Base-by-base conservation (phyloP, 1,140 invertebrate species). In the Magallana ariakensis region DNA sequence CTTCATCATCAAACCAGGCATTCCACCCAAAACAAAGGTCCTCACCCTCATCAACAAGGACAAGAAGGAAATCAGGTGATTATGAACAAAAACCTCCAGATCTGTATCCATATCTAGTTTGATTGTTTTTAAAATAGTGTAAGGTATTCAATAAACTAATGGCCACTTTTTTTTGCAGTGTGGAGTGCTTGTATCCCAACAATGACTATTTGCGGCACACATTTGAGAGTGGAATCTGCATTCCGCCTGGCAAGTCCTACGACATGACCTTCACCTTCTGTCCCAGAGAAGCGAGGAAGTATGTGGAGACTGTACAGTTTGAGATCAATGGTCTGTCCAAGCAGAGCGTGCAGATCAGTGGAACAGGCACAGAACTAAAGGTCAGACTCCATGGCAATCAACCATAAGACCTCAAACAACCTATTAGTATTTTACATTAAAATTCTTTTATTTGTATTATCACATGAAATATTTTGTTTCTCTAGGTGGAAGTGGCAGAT, bases 281-380 rank as follows among this genome's bases (percentile, higher is more conserved):
- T 82, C 94, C 94, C 10, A 85, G 93, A 19, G 92, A 93, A 80
- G 90, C 92, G 9, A 92, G 89, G 11, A 92, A 91, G 80, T 95
- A 95, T 89, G 87, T 91, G 15, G 94, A 95, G 80, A 87, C 55
- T 15, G 86, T 95, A 13, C 89, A 88, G 54, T 95, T 95, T 92
- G 94, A 95, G 89, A 92, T 95, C 62, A 95, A 95, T 89, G 94
- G 94, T 46, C 89, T 95, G 0, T 93, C 93, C 53, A 93, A 89
- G 83, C 92, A 94, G 81, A 92, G 87, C 13, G 89, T 95, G 19
- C 90, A 93, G 55, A 91, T 95, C 16, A 82, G 89, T 83, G 94
- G 94, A 26, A 87, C 85, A 53, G 94, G 94, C 33, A 92, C 92
- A 81, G 94, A 95, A 85, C 93, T 95, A 92, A 94, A 94, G 92